Evolutionary conservation across 2,888 invertebrate genomes (phyloP), one percentile per base, ranked within the genome.

Genomic region (Nymphalis urticae): DNA sequence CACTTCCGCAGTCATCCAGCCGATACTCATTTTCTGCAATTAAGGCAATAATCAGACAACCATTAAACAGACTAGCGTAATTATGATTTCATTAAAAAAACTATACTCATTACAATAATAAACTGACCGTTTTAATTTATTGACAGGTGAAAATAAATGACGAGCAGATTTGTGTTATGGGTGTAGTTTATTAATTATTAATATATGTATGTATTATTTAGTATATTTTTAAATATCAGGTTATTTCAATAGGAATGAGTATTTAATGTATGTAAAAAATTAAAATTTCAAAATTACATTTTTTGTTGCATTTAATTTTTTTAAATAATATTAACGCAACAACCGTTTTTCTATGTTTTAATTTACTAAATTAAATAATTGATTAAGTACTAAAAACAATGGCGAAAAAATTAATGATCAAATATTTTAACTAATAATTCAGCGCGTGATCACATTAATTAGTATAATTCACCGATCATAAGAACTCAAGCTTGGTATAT

Each of bases 401-500:
- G 1, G 6, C 13, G 0, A 42, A 42, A 42, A 42, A 42, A 42
- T 0, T 2, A 13, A 13, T 13, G 13, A 42, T 42, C 4, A 19
- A 21, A 51, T 51, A 51, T 21, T 51, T 16, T 27, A 8, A 58
- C 21, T 58, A 21, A 65, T 50, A 42, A 63, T 50, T 19, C 48
- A 53, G 36, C 50, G 50, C 61, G 61, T 66, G 66, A 66, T 60
- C 54, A 48, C 17, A 65, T 65, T 58, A n/a, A 53, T 53, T 32
- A 21, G 53, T 54, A 66, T 47, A 68, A 62, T 68, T 65, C 42
- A 51, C 64, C 68, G 64, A 16, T 59, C 67, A 63, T 68, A 66
- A 56, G 51, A 21, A 53, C 48, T 36, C 17, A 19, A 76, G 78
- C 87, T 88, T 88, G 86, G 79, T 88, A 89, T 89, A 87, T 88